phyloP scores from a whole-genome alignment of 2,113 vertebrate genomes.

The Apeltes quadracus region DNA sequence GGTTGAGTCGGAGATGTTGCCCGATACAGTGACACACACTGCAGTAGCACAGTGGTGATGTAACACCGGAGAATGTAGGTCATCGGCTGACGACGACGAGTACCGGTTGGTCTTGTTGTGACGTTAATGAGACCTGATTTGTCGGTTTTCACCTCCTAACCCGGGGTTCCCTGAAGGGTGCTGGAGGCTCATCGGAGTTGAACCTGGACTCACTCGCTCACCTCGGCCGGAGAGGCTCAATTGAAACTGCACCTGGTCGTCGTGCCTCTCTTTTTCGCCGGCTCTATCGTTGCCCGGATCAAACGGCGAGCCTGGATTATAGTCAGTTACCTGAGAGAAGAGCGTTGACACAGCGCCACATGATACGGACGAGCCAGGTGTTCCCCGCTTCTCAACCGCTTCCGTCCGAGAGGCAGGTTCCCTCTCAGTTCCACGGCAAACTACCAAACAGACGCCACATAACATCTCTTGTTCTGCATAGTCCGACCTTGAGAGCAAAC shows the following conservation, averaged over 20 bases:
- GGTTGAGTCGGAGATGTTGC: conserved; percentile 58
- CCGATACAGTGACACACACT: conserved; percentile 61
- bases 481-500: conserved; percentile 67
- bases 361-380: conserved; percentile 38
- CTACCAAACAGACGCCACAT: conserved; percentile 19
- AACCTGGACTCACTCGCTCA: conserved; percentile 53
- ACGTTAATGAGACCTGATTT: conserved; percentile 75
- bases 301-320: conserved; percentile 47
- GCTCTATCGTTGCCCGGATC: conserved; percentile 15
- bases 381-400: conserved; percentile 5
- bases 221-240: conserved; percentile 31
- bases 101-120: conserved; percentile 60
- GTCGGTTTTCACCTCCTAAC: conserved; percentile 65
- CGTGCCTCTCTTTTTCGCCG: conserved; percentile 14
- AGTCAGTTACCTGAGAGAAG: conserved; percentile 78
- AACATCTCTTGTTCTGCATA: conserved; percentile 63
- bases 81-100: conserved; percentile 67
- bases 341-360: conserved; percentile 44
- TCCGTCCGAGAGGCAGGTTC: conserved; percentile 31
- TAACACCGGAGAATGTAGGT: conserved; percentile 73
- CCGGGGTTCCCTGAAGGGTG: conserved; percentile 72
- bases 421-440: conserved; percentile 35
- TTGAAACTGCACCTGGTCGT: conserved; percentile 29
- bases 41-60: conserved; percentile 70
- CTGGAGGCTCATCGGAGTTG: conserved; percentile 51